Conservation (phyloP, 2,113 vertebrate species). For the Hemiprocne comata region DNA sequence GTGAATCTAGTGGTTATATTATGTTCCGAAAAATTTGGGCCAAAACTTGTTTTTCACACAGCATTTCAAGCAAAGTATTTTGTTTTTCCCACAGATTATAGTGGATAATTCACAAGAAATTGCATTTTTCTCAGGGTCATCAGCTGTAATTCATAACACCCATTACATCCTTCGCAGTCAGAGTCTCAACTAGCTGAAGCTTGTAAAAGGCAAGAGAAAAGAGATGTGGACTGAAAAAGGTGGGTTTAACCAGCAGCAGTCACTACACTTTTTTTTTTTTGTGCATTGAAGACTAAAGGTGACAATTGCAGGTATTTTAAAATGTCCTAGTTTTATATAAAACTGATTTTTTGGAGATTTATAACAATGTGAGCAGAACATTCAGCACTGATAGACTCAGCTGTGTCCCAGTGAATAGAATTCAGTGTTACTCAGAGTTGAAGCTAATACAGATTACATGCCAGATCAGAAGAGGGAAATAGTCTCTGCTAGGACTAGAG, state of each 20-base stretch:
- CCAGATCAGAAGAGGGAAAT: not conserved
- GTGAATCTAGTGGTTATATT: constrained; percentile 1
- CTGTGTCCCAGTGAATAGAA: not conserved
- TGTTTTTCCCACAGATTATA: constrained; percentile 64
- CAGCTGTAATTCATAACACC: not conserved
- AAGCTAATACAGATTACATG: not conserved
- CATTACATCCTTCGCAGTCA: not conserved
- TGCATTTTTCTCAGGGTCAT: constrained; percentile 39
- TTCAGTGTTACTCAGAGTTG: not conserved
- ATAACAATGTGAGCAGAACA: not conserved
- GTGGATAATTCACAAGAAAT: constrained; percentile 42
- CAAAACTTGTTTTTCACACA: constrained; percentile 54
- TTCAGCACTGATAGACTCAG: not conserved
- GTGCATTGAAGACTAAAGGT: not conserved
- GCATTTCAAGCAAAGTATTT: constrained; percentile 51
- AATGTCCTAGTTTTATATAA: not conserved
- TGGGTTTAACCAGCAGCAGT: not conserved
- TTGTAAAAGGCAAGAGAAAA: not conserved
- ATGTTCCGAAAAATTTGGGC: constrained; percentile 16
- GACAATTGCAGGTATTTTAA: not conserved
- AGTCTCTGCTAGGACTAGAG: not conserved
- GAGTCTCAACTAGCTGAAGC: not conserved
- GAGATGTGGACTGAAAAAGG: not conserved
- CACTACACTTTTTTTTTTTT: not conserved
- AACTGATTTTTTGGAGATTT: not conserved